Conservation (phyloP, 2,113 vertebrate genomes). For the Oriolus oriolus region DNA sequence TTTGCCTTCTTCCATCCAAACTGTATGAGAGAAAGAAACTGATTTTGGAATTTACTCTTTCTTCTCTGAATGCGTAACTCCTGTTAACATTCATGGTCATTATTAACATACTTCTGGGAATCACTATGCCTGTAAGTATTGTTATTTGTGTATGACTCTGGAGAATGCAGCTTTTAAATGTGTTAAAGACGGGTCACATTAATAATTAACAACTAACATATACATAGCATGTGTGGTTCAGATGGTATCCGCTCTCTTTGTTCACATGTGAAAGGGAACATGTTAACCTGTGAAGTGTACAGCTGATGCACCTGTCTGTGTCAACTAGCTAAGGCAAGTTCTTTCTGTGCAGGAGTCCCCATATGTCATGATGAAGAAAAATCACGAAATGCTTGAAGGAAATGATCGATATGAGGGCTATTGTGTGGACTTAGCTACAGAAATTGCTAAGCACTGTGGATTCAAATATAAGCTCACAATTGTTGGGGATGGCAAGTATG, state of each 20-base stretch:
- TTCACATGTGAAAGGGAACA: neutral
- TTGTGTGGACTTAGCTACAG: conserved; percentile 95
- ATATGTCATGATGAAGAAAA: conserved; percentile 99
- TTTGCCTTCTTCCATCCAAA: conserved; percentile 43
- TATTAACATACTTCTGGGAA: conserved; percentile 47
- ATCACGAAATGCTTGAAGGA: conserved; percentile 91
- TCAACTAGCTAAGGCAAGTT: conserved; percentile 10
- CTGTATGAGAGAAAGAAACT: conserved; percentile 24
- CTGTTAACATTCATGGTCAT: conserved; percentile 40
- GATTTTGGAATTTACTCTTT: conserved; percentile 34
- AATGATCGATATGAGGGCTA: conserved; percentile 98
- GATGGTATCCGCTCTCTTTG: neutral
- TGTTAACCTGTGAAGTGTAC: neutral
- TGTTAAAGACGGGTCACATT: neutral
- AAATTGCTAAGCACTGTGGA: conserved; percentile 97
- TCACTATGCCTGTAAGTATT: conserved; percentile 44
- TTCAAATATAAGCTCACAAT: conserved; percentile 98
- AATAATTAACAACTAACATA: neutral
- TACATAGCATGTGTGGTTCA: neutral
- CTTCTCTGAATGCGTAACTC: conserved; percentile 17
- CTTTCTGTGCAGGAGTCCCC: conserved; percentile 88
- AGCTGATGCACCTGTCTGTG: neutral
- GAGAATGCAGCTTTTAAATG: conserved; percentile 1
- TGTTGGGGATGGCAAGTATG: conserved; percentile 95
- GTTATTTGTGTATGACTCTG: neutral